Percentiles rank a stretch among this genome's conserved stretches.
Evolutionary conservation across 2,113 vertebrate genomes (phyloP).

Genomic region (Diadophis punctatus): DNA sequence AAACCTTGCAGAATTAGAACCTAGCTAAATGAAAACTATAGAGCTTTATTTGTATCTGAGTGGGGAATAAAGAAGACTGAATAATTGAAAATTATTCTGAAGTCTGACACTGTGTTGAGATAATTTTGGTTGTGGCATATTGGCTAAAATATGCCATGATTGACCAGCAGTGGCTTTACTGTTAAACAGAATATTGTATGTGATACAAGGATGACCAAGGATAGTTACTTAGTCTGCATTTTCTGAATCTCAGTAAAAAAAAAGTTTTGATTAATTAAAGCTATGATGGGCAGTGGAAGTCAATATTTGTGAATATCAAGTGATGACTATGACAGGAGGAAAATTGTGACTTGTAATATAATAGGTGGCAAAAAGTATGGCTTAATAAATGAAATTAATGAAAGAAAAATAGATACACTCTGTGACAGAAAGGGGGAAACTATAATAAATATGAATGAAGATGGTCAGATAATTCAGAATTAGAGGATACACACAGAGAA

Average conservation of each 20-base stretch:
- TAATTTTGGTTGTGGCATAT: neutral
- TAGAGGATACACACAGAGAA: neutral
- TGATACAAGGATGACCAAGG: neutral
- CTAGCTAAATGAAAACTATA: neutral
- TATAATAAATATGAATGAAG: neutral
- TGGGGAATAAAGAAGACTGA: neutral
- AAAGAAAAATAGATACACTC: neutral
- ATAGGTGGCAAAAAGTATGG: neutral
- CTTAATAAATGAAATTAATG: neutral
- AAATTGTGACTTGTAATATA: neutral
- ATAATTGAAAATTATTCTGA: neutral
- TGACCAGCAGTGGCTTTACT: neutral
- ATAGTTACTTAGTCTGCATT: neutral
- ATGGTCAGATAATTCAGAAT: neutral
- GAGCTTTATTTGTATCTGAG: neutral
- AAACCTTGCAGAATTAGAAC: neutral
- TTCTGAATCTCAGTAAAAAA: neutral
- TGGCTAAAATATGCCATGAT: neutral
- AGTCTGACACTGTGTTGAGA: neutral
- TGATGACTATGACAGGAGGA: neutral
- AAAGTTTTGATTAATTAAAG: neutral
- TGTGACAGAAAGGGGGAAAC: neutral
- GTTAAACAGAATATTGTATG: neutral
- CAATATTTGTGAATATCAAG: neutral
- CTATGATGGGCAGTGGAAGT: neutral